Percentiles rank a stretch among this genome's conserved stretches.
Conservation (phyloP, 2,113 vertebrate species). For the Perca flavescens region DNA sequence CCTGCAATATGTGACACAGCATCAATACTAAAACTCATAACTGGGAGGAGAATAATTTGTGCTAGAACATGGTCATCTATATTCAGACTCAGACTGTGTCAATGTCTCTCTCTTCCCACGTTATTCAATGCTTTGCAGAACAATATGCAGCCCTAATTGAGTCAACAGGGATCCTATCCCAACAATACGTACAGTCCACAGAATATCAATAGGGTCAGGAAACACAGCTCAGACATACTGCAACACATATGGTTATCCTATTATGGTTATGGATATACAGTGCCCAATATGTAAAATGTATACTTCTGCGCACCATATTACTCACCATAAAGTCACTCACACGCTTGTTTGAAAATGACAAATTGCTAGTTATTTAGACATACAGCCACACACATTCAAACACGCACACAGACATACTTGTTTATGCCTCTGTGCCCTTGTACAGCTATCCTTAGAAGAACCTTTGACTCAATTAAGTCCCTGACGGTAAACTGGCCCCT, state of each 20-base stretch:
- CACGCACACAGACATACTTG: constrained; percentile 16
- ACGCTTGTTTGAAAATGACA: constrained; percentile 37
- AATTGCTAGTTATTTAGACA: constrained; percentile 48
- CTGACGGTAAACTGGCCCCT: constrained; percentile 44
- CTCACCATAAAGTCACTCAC: constrained; percentile 21
- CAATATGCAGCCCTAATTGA: constrained; percentile 75
- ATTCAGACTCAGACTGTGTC: constrained; percentile 51
- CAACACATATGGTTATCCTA: constrained; percentile 21
- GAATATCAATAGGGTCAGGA: constrained; percentile 69
- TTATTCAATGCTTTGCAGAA: constrained; percentile 67
- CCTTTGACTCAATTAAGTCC: constrained; percentile 53
- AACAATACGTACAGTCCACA: constrained; percentile 44
- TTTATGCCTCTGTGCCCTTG: constrained; percentile 44
- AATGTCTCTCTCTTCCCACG: constrained; percentile 47
- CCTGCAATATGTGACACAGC: neutral
- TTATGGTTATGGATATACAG: constrained; percentile 31
- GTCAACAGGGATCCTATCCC: constrained; percentile 71
- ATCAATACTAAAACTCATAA: constrained; percentile 15
- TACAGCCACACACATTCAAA: constrained; percentile 17
- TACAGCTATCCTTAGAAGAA: constrained; percentile 32
- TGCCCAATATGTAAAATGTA: neutral
- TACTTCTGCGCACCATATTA: constrained; percentile 11
- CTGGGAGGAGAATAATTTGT: constrained; percentile 13
- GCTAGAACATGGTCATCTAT: constrained; percentile 36
- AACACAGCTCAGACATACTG: constrained; percentile 12